Base-by-base conservation (phyloP, 2,113 vertebrate genomes). In the Mesocricetus auratus region DNA sequence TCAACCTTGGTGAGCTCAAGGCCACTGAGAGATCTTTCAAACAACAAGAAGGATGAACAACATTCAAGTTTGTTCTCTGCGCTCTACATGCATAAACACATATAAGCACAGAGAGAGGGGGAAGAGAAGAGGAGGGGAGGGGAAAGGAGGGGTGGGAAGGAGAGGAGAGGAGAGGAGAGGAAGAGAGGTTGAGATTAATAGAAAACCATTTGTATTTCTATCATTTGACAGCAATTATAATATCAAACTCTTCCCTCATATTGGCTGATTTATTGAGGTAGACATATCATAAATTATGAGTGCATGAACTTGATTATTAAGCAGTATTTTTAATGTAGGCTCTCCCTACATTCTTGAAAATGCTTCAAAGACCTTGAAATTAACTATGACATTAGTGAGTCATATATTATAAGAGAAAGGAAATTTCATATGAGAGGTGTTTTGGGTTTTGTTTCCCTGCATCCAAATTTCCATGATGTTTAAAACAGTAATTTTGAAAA, bases 291-390 rank as follows among this genome's bases (percentile, higher is more conserved):
- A 98, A 96, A 97, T 98, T 75, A 98, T 93, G 77, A 97, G 96
- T 97, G 96, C 95, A 97, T 96, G 97, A 97, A 95, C 97, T 98
- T 98, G 94, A 96, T 98, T 98, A 96, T 96, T 95, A 98, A 96
- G 96, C 91, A 82, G 94, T 98, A 98, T 98, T 98, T 98, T 97
- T 97, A 97, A 98, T 97, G 94, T 75, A 98, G 97, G 98, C 94
- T 96, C 97, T 98, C 96, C 97, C 97, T 98, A 85, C 8, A 15
- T 68, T 71, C 53, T 90, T n/a, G 1, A 7, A 74, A 95, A 75
- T 5, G 24, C 24, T 69, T 90, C 31, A 42, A 22, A 1, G 15
- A 62, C 7, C 15, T 88, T 85, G 66, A 62, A 50, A 56, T 7
- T 24, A 74, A 68, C 66, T 2, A 47, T 33, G 69, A 87, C 36